Evolutionary conservation across 2,797 vertebrate species (phyloP), one percentile per base, ranked within the genome.

Genomic region (Onychomys leucogaster): DNA sequence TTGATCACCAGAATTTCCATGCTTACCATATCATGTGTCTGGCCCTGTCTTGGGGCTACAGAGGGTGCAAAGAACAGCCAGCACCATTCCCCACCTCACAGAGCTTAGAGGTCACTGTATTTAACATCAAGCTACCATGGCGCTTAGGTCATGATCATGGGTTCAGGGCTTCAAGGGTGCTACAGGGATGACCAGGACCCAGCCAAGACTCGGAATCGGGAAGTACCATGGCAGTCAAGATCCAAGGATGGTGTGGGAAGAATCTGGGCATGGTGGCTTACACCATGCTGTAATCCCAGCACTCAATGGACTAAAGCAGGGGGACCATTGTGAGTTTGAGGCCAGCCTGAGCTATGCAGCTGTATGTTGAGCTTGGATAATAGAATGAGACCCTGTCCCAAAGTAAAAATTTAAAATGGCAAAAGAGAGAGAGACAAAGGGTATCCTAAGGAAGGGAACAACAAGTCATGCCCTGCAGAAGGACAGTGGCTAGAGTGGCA

Each of bases 21-120:
- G 0, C 10, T 59, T 73, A 37, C 34, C 41, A n/a, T 0, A 19
- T 34, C 25, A 2, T 0, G 3, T 3, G 49, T 90, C 61, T 14
- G 37, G 89, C 71, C 13, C 63, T 7, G 49, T 59, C 29, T 7
- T 32, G 6, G 8, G 14, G 43, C 73, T 3, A 4, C n/a, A 46
- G 80, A 52, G 2, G 25, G 17, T 5, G 14, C 61, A 7, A 2
- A 0, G n/a, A 41, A 43, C 34, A 43, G 77, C 5, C 5, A 1
- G 29, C 46, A 2, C 0, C 7, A 57, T 7, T 37, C 21, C 73
- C 83, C 27, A 11, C 37, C 41, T 37, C 78, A 29, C 37, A 52
- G 52, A 77, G 43, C 23, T 34, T 14, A n/a, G 2, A 21, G 67
- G 67, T 71, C 23, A 5, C 21, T 14, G 14, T 34, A 17, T 23